Evolutionary conservation across 1,140 invertebrate species (phyloP), one percentile per base, ranked within the genome.

Genomic region (Anoplophora glabripennis): DNA sequence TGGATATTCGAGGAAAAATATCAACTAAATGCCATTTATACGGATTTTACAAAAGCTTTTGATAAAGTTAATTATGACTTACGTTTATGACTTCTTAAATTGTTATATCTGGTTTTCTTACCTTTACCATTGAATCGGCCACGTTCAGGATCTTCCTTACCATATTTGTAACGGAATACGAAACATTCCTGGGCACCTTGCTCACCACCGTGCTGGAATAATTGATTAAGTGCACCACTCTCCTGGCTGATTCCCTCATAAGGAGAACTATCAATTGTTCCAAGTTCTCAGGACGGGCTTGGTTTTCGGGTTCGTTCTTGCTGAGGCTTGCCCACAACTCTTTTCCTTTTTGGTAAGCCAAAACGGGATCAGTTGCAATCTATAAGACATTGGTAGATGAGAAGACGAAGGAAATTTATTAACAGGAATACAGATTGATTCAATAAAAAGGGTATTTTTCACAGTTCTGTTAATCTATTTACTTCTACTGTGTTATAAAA

Each of bases 231-330:
- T 92, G 89, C 0, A 92, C 89, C 5, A 90, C 72, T 54, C 86
- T 79, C 21, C 89, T 79, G 1, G 88, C 87, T 0, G 86, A 84
- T 75, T 92, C 89, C 5, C 89, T 76, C 0, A 86, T 84, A 18
- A 91, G 69, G 37, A 92, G 72, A 7, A 89, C 86, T 36, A 90
- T 76, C 34, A 91, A 72, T 69, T 91, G 85, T 68, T 92, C 89
- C 7, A 91, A 68, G 1, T 86, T 90, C 45, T 81, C 78, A 0
- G 89, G 89, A 45, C 88, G 81, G 1, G 87, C 85, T 75, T 92
- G 89, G 75, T 92, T 92, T 73, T 90, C 89, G 0, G 89, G 89
- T 67, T 92, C 89, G 14, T 89, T 83, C 57, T 84, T 75, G 65
- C 88, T 90, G 33, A 92, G 74, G 8, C 81, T 79, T 0, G 70